Conservation (phyloP, 2,113 vertebrate species). For the Romanogobio albipinnatus region DNA sequence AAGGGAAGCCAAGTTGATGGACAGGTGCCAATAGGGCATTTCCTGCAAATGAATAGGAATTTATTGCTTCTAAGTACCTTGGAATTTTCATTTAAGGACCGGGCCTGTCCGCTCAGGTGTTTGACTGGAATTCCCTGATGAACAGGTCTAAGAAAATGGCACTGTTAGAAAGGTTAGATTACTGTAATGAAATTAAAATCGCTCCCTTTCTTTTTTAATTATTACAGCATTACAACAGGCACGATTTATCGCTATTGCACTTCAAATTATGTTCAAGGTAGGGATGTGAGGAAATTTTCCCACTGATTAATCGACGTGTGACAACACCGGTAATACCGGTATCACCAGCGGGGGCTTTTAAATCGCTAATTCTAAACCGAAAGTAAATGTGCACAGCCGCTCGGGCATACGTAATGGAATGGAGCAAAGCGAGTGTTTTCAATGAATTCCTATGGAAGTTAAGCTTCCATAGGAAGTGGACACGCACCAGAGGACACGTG, state of each 20-base stretch:
- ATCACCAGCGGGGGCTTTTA: no score
- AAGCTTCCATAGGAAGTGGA: no score
- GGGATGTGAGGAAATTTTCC: no score
- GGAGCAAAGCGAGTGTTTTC: no score
- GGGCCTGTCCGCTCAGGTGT: conserved; percentile 31
- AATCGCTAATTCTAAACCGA: no score
- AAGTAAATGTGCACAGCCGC: no score
- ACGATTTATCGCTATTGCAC: neutral
- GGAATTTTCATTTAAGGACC: conserved; percentile 66
- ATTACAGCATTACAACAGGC: conserved; percentile 46
- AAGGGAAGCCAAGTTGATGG: conserved; percentile 60
- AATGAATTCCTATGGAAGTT: no score
- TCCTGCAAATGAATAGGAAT: conserved; percentile 67
- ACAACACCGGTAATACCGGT: no score
- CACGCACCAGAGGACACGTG: no score
- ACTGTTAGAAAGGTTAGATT: conserved; percentile 59
- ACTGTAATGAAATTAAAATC: conserved; percentile 59
- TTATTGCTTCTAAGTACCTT: conserved; percentile 67
- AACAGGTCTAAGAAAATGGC: conserved; percentile 48
- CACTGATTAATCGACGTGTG: no score
- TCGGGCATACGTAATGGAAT: no score
- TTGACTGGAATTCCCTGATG: no score
- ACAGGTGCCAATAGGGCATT: conserved; percentile 64
- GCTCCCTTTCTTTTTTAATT: conserved; percentile 58
- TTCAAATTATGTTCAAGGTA: neutral